Percentiles rank a stretch among this genome's conserved stretches.
Conservation (phyloP, 2,888 invertebrate species). For the Deroplatys truncata region DNA sequence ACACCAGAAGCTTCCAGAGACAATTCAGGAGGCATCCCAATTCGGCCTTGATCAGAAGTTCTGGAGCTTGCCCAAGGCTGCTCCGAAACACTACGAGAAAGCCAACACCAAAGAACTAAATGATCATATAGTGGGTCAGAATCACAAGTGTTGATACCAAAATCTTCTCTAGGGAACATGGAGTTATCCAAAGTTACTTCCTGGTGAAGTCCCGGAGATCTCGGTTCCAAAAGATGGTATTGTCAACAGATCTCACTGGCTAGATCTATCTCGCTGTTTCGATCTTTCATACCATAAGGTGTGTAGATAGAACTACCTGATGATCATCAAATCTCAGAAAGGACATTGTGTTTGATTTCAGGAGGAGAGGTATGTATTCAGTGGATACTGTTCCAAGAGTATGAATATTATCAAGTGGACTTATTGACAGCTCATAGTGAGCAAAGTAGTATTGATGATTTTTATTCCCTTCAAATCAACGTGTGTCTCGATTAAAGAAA, state of each 20-base stretch:
- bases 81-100: not conserved
- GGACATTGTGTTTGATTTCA: too few species aligned
- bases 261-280: not conserved
- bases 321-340: too few species aligned
- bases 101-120: not conserved
- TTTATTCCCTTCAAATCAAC: too few species aligned
- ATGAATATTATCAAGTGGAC: not conserved
- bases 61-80: constrained; percentile 29
- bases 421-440: too few species aligned
- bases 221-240: not conserved
- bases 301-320: not conserved
- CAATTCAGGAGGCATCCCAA: constrained; percentile 55
- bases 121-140: not conserved
- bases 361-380: not conserved
- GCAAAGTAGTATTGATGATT: too few species aligned
- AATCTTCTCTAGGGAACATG: too few species aligned
- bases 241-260: not conserved
- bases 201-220: not conserved
- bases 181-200: not conserved
- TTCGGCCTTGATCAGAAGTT: constrained; percentile 50
- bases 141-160: not conserved
- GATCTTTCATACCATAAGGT: not conserved
- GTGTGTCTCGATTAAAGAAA: too few species aligned
- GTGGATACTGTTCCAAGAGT: not conserved
- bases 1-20: constrained; percentile 59